Conservation (phyloP, 2,888 invertebrate species). For the Sphaerophoria taeniata region DNA sequence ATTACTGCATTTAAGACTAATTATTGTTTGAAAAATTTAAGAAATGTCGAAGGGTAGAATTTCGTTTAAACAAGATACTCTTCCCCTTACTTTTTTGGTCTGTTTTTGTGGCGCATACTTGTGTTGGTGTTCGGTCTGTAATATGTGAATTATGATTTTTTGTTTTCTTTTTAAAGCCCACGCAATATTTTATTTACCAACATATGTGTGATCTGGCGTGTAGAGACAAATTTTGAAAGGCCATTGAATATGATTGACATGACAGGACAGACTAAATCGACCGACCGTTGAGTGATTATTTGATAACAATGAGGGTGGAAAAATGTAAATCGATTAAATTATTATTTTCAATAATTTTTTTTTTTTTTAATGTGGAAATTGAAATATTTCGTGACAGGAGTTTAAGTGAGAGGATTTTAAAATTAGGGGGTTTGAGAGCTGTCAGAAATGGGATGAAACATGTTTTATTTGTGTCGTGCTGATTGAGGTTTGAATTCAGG, state of each 20-base stretch:
- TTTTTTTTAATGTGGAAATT: slow-evolving; percentile 34
- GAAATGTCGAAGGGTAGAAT: slow-evolving; percentile 60
- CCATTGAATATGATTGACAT: slow-evolving; percentile 18
- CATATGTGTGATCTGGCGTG: slow-evolving; percentile 28
- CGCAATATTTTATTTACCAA: slow-evolving; percentile 8
- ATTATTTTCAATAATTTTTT: slow-evolving; percentile 18
- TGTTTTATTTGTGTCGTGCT: slow-evolving; percentile 17
- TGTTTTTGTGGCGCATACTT: no score
- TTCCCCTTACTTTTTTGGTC: slow-evolving; percentile 22
- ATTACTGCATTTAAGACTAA: background rate
- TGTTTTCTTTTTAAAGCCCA: slow-evolving; percentile 28
- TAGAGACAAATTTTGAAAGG: background rate
- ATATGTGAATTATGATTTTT: slow-evolving; percentile 69
- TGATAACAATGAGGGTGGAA: slow-evolving; percentile 63
- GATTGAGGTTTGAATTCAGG: background rate
- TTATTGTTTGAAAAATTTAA: background rate
- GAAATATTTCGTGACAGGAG: slow-evolving; percentile 45
- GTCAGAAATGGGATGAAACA: slow-evolving; percentile 27
- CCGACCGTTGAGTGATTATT: slow-evolving; percentile 9
- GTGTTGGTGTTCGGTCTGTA: slow-evolving; percentile 35
- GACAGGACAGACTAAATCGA: background rate
- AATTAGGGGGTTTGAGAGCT: slow-evolving; percentile 29
- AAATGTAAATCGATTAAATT: slow-evolving; percentile 59
- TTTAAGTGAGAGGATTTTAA: slow-evolving; percentile 31
- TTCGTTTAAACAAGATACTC: slow-evolving; percentile 70